phyloP scores from a whole-genome alignment of 1,140 invertebrate species.

The Lordiphosa clarofinis region DNA sequence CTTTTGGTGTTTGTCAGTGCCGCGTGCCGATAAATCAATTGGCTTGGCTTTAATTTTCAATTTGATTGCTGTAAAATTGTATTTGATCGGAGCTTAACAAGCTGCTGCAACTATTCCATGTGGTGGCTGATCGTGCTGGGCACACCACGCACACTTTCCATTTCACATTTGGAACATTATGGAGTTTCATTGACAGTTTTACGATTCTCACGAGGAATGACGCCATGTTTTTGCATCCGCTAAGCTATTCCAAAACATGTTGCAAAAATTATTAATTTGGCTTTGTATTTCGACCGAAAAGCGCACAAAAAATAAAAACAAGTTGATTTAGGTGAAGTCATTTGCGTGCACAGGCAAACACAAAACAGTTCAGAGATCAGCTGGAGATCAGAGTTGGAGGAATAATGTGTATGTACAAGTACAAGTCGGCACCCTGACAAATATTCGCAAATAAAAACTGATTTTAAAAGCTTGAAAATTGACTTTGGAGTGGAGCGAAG shows the following conservation, averaged over 20 bases:
- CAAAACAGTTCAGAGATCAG: slow-evolving; percentile 56
- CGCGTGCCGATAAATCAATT: slow-evolving; percentile 74
- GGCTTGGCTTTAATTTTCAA: slow-evolving; percentile 50
- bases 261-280: slow-evolving; percentile 56
- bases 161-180: slow-evolving; percentile 31
- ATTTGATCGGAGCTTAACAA: slow-evolving; percentile 36
- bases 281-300: slow-evolving; percentile 24
- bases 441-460: slow-evolving; percentile 48
- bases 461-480: slow-evolving; percentile 50
- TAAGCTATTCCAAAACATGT: slow-evolving; percentile 57
- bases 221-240: slow-evolving; percentile 52
- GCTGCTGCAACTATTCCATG: not conserved
- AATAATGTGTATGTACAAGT: too few species aligned
- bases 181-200: slow-evolving; percentile 28
- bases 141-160: slow-evolving; percentile 20
- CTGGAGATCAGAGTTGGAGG: slow-evolving; percentile 32
- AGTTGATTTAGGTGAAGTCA: slow-evolving; percentile 66
- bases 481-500: slow-evolving; percentile 26
- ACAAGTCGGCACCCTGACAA: slow-evolving; percentile 26
- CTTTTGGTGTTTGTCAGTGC: slow-evolving; percentile 21
- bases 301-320: slow-evolving; percentile 48
- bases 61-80: slow-evolving; percentile 52
- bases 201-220: slow-evolving; percentile 32
- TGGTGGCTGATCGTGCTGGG: not conserved
- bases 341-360: slow-evolving; percentile 56